A percentile compares a stretch with the other conserved stretches of the same genome.
Conservation (phyloP, 1,140 invertebrate species). For the Gonioctena quinquepunctata region DNA sequence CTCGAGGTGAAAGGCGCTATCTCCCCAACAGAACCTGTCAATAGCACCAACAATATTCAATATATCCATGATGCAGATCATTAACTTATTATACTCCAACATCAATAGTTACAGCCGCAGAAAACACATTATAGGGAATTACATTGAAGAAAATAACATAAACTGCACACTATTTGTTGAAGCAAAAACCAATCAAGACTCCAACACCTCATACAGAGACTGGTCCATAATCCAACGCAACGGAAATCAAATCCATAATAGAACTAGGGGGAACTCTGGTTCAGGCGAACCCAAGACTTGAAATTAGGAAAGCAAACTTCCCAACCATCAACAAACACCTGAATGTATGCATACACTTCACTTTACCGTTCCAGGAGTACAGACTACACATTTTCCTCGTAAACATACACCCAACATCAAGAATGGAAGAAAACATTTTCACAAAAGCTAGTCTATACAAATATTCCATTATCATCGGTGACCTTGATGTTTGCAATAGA, state of each 20-base stretch:
- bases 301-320: conserved; percentile 7
- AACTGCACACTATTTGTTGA: no score
- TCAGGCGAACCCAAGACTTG: background rate
- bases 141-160: no score
- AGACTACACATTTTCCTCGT: conserved; percentile 9
- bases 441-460: no score
- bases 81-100: conserved; percentile 1
- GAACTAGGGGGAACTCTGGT: conserved; percentile 10
- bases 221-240: no score
- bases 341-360: conserved; percentile 8
- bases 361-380: conserved; percentile 4
- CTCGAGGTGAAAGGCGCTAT: background rate
- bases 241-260: background rate
- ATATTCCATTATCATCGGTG: conserved; percentile 9
- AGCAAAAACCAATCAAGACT: no score
- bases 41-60: no score
- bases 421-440: no score
- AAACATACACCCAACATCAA: conserved; percentile 5
- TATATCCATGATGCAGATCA: background rate
- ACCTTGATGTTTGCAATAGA: conserved; percentile 11
- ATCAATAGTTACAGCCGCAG: conserved; percentile 9
- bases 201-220: no score
- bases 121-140: no score
- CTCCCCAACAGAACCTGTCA: no score
- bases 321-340: conserved; percentile 8